Percentiles rank a stretch among this genome's conserved stretches.
phyloP scores from a whole-genome alignment of 1,140 invertebrate species.

The Littorina saxatilis region DNA sequence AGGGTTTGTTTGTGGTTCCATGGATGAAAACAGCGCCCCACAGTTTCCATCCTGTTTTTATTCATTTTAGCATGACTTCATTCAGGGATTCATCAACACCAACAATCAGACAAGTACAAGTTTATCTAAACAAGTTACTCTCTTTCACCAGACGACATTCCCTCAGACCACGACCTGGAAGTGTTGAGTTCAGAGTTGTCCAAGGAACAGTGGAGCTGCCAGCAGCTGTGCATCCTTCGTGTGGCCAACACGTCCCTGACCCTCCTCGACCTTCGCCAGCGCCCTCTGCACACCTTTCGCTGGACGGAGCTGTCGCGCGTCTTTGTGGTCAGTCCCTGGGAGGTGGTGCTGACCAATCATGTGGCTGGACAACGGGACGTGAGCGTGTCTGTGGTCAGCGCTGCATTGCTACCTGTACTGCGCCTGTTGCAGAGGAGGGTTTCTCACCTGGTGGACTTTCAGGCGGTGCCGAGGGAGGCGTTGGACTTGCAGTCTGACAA shows the following conservation, averaged over 20 bases:
- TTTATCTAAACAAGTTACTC: neutral
- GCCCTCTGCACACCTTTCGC: neutral
- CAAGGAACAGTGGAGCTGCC: conserved; percentile 23
- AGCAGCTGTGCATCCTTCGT: conserved; percentile 18
- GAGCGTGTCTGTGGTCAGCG: conserved; percentile 29
- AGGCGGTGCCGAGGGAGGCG: neutral
- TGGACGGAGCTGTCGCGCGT: conserved; percentile 26
- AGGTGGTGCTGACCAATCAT: conserved; percentile 30
- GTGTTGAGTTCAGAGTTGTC: conserved; percentile 22
- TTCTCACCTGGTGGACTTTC: conserved; percentile 26
- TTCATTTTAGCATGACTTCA: too few relatives aligned
- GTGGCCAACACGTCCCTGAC: neutral
- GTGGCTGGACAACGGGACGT: conserved; percentile 8
- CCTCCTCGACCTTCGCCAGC: conserved; percentile 10
- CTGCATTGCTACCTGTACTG: conserved; percentile 10
- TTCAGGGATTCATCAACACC: too few relatives aligned
- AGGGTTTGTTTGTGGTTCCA: too few relatives aligned
- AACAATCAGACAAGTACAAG: too few relatives aligned
- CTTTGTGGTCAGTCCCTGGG: conserved; percentile 31
- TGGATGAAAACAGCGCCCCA: too few relatives aligned
- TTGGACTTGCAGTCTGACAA: too few relatives aligned
- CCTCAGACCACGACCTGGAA: conserved; percentile 20
- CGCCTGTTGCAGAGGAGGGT: neutral
- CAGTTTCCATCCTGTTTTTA: too few relatives aligned
- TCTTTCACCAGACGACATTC: conserved; percentile 2